Conservation (phyloP, 2,797 vertebrate genomes). For the Manis crassicaudata region DNA sequence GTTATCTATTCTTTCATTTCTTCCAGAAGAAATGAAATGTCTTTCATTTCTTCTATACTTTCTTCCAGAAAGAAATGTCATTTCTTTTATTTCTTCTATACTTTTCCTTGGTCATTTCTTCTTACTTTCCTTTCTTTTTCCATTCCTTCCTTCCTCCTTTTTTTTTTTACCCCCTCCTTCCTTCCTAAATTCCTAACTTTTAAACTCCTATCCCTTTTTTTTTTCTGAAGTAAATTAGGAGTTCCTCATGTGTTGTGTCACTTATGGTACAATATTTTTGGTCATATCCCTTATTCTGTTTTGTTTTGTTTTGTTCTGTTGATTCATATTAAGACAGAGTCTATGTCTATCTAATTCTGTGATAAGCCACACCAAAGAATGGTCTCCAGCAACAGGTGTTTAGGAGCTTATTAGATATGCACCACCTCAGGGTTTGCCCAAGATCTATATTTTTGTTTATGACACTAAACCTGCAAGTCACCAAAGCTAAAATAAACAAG, state of each 20-base stretch:
- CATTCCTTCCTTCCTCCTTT: rapidly evolving
- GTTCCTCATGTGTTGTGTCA: not conserved
- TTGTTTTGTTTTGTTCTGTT: not conserved
- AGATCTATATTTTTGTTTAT: not conserved
- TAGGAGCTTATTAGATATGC: not conserved
- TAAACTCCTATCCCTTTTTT: not conserved
- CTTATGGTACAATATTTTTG: not conserved
- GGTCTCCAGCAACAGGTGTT: not conserved
- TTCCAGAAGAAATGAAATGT: not conserved
- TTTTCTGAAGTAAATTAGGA: not conserved
- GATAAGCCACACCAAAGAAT: not conserved
- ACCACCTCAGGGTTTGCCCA: not conserved
- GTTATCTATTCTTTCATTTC: not conserved
- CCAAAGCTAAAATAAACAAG: not conserved
- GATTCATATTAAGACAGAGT: not conserved
- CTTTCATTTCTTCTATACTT: too few species aligned
- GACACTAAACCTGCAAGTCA: not conserved
- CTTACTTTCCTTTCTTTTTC: not conserved
- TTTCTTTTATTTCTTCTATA: not conserved
- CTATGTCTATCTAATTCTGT: not conserved
- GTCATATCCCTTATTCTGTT: too few species aligned
- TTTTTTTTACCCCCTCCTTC: not conserved
- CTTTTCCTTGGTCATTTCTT: not conserved
- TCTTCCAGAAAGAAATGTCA: too few species aligned
- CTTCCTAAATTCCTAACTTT: not conserved